phyloP scores from a whole-genome alignment of 2,797 vertebrate species.

The Vipera latastei region DNA sequence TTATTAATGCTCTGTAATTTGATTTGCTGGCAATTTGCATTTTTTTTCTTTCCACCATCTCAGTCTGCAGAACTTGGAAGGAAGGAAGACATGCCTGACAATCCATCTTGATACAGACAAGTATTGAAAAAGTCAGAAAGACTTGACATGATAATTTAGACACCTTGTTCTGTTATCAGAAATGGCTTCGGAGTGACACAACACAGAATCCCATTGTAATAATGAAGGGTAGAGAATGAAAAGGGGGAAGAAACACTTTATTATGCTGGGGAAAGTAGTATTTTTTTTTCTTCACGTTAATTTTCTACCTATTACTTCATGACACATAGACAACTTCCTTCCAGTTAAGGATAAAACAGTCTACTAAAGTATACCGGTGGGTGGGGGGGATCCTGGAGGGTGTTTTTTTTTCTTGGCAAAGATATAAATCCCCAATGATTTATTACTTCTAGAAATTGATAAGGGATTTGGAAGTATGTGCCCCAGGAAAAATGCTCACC shows the following conservation, averaged over 20 bases:
- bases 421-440: not conserved
- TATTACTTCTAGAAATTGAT: not conserved
- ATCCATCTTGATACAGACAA: constrained; percentile 39
- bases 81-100: constrained; percentile 34
- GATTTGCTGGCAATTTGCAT: constrained; percentile 44
- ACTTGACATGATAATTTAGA: constrained; percentile 43
- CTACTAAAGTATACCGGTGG: not conserved
- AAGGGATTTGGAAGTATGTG: not conserved
- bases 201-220: constrained; percentile 21
- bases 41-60: constrained; percentile 22
- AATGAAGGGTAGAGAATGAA: not conserved
- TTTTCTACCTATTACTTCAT: not conserved
- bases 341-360: not conserved
- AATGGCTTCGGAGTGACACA: constrained; percentile 14
- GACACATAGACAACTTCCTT: not conserved
- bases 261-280: not conserved
- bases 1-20: constrained; percentile 59
- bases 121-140: constrained; percentile 47
- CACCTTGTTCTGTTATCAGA: constrained; percentile 24
- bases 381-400: not conserved
- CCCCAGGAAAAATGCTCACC: not conserved
- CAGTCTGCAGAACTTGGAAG: constrained; percentile 36
- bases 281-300: not conserved
- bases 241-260: not conserved
- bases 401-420: not conserved